phyloP scores from a whole-genome alignment of 2,888 invertebrate species.

The Xestobium rufovillosum region DNA sequence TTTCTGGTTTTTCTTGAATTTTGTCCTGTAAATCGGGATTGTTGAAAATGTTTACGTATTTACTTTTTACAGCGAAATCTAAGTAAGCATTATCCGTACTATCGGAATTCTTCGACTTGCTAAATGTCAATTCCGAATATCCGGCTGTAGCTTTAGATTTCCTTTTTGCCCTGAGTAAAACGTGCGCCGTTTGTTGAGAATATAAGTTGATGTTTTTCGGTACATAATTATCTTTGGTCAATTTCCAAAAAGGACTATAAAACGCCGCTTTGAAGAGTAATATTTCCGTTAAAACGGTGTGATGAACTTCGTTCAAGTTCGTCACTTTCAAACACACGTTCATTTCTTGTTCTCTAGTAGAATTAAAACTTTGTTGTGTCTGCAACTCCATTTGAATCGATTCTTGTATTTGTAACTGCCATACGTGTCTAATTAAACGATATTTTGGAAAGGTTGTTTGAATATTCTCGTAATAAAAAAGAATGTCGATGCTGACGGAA shows the following conservation, averaged over 20 bases:
- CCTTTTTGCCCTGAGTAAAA: constrained; percentile 46
- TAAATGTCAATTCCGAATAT: constrained; percentile 40
- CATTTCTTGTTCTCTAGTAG: constrained; percentile 48
- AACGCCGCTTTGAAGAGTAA: constrained; percentile 53
- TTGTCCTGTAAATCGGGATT: constrained; percentile 12
- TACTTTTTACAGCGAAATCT: constrained; percentile 44
- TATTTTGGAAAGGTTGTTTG: constrained; percentile 40
- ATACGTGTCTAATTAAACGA: constrained; percentile 56
- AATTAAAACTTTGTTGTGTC: constrained; percentile 43
- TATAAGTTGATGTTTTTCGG: constrained; percentile 41
- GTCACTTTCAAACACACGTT: constrained; percentile 61
- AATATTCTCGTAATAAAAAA: constrained; percentile 65
- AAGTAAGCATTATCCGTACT: constrained; percentile 39
- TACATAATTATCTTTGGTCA: constrained; percentile 37
- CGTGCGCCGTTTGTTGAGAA: constrained; percentile 48
- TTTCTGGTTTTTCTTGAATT: constrained; percentile 29
- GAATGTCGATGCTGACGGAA: constrained; percentile 54
- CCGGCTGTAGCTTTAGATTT: constrained; percentile 24
- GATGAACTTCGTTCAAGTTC: constrained; percentile 60
- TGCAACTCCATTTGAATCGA: constrained; percentile 50
- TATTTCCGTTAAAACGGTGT: constrained; percentile 50
- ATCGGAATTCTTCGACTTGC: constrained; percentile 24
- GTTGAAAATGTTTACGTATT: constrained; percentile 24
- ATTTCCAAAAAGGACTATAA: constrained; percentile 55
- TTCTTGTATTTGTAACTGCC: constrained; percentile 56